Evolutionary conservation across 2,113 vertebrate species (phyloP).

Genomic region (Uria aalge): DNA sequence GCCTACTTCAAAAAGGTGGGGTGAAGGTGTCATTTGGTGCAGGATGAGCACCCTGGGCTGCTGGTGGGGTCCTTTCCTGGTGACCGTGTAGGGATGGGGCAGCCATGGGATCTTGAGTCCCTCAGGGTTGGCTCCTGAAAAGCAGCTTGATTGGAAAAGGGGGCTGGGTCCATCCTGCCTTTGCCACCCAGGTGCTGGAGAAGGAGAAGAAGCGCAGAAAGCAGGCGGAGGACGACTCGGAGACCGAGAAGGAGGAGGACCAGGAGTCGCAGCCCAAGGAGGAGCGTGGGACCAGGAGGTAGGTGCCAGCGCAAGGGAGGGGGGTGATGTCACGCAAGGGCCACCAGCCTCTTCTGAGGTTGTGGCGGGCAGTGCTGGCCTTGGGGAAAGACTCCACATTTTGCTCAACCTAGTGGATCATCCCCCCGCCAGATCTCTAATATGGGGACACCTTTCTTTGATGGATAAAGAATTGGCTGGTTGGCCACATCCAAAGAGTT

Average conservation of each 20-base stretch:
- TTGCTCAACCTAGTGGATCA: neutral
- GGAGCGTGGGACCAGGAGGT: constrained; percentile 81
- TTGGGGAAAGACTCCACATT: accelerated
- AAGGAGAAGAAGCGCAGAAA: constrained; percentile 91
- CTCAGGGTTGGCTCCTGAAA: neutral
- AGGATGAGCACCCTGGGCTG: neutral
- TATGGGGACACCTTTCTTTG: neutral
- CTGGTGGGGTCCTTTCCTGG: neutral
- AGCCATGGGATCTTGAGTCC: neutral
- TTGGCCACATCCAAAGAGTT: neutral
- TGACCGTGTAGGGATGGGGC: accelerated
- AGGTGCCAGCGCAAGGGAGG: neutral
- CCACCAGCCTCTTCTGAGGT: neutral
- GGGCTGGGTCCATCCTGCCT: neutral
- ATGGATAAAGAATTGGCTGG: neutral
- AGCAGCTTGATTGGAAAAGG: neutral
- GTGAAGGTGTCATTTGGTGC: neutral
- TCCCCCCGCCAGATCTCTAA: accelerated
- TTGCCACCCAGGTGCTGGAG: constrained; percentile 85
- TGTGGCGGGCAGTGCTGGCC: neutral
- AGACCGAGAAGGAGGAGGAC: constrained; percentile 78
- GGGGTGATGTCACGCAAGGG: accelerated
- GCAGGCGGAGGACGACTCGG: constrained; percentile 71
- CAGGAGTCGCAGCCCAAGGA: constrained; percentile 64
- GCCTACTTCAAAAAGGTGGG: constrained; percentile 97